These are phyloP conservation scores for Limnodromus scolopaceus DNA, from an alignment of 2,797 vertebrate species.

Conservation along the genomic window DNA sequence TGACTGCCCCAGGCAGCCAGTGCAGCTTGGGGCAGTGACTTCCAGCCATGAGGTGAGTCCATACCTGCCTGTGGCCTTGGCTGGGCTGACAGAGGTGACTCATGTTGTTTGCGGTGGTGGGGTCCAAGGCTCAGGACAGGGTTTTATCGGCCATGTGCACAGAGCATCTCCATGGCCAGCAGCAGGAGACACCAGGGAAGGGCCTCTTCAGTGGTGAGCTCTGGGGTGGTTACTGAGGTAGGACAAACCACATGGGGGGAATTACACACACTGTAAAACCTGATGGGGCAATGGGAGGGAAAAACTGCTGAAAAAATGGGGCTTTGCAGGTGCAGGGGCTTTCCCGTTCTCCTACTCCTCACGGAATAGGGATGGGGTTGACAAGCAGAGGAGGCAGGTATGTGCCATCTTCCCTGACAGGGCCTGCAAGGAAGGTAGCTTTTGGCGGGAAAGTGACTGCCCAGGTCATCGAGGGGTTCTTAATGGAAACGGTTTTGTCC, in stretches of 20 bases:
- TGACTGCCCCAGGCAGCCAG: not conserved
- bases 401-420: rapidly evolving
- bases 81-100: not conserved
- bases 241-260: not conserved
- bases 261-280: not conserved
- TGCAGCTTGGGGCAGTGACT: rapidly evolving
- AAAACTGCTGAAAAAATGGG: not conserved
- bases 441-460: not conserved
- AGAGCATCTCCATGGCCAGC: not conserved
- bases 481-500: rapidly evolving
- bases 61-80: not conserved
- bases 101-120: rapidly evolving
- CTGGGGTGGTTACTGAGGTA: not conserved
- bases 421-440: not conserved
- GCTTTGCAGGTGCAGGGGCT: not conserved
- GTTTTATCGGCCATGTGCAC: not conserved
- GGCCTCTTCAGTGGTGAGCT: not conserved
- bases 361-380: rapidly evolving
- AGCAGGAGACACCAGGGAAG: rapidly evolving
- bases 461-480: not conserved
- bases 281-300: not conserved
- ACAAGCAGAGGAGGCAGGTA: not conserved
- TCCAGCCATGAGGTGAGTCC: not conserved
- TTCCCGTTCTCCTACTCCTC: rapidly evolving
- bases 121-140: not conserved